Conservation (phyloP, 2,888 invertebrate genomes). For the Aspidiotus destructor region DNA sequence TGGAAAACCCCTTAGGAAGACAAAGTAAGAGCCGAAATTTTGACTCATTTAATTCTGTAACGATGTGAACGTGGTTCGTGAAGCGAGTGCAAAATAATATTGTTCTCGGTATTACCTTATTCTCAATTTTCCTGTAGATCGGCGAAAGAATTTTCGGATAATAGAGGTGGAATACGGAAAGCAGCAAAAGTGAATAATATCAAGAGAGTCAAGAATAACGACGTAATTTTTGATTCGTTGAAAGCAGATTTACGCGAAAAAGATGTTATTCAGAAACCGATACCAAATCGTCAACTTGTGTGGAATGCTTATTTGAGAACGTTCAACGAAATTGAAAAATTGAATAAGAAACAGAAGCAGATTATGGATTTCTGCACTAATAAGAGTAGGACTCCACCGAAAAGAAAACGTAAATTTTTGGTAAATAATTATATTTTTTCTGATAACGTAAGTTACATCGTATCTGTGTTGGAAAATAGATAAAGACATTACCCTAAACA, state of each 20-base stretch:
- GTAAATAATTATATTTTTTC: slow-evolving; percentile 3
- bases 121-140: neutral
- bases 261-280: neutral
- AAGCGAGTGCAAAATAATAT: too few species aligned
- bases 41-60: too few species aligned
- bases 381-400: slow-evolving; percentile 18
- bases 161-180: slow-evolving; percentile 6
- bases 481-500: too few species aligned
- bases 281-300: slow-evolving; percentile 3
- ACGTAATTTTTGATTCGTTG: slow-evolving; percentile 4
- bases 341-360: slow-evolving; percentile 23
- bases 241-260: slow-evolving; percentile 10
- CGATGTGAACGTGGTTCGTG: too few species aligned
- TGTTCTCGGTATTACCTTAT: neutral
- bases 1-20: too few species aligned
- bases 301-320: slow-evolving; percentile 17
- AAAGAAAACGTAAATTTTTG: slow-evolving; percentile 23
- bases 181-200: slow-evolving; percentile 9
- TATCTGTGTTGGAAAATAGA: too few species aligned
- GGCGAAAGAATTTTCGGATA: neutral
- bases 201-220: slow-evolving; percentile 12
- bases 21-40: too few species aligned
- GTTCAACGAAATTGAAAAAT: slow-evolving; percentile 13
- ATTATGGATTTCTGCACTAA: slow-evolving; percentile 18
- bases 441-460: too few species aligned